Evolutionary conservation across 2,113 vertebrate species (phyloP).

Genomic region (Harpagus bidentatus): DNA sequence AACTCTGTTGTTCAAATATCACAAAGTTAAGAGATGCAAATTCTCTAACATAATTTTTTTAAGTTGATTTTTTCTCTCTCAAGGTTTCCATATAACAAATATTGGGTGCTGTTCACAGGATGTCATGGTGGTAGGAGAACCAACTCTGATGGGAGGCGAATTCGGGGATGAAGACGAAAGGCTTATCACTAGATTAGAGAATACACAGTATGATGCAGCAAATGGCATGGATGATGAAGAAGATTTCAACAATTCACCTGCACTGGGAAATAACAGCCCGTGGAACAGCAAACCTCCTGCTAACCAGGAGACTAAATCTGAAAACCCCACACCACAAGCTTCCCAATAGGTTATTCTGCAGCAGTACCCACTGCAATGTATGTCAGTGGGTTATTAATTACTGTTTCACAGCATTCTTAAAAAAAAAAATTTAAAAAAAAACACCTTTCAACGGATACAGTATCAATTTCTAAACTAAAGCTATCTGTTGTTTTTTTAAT

Average conservation of each 20-base stretch:
- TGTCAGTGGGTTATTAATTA: conserved; percentile 27
- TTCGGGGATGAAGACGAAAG: conserved; percentile 99
- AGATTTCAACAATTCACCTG: conserved; percentile 96
- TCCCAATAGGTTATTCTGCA: conserved; percentile 81
- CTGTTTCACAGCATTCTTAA: conserved; percentile 41
- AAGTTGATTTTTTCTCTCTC: conserved; percentile 77
- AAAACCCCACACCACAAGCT: conserved; percentile 92
- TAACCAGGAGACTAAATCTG: conserved; percentile 91
- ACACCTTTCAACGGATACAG: conserved; percentile 42
- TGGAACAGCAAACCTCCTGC: conserved; percentile 93
- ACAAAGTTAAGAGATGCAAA: conserved; percentile 44
- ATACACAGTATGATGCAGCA: conserved; percentile 97
- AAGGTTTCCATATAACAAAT: conserved; percentile 82
- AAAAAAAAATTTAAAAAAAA: conserved; percentile 1
- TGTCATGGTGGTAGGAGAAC: conserved; percentile 99
- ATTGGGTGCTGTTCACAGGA: conserved; percentile 89
- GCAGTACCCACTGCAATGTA: background rate
- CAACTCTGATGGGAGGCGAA: conserved; percentile 98
- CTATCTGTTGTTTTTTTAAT: conserved; percentile 44
- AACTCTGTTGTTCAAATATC: conserved; percentile 44
- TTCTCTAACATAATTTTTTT: conserved; percentile 71
- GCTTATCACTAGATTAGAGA: conserved; percentile 99
- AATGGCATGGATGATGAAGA: conserved; percentile 98
- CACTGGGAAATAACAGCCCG: conserved; percentile 91
- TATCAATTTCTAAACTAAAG: conserved; percentile 68